A percentile compares a stretch with the other conserved stretches of the same genome.
phyloP scores from a whole-genome alignment of 1,140 invertebrate genomes.

The Sesamia nonagrioides region DNA sequence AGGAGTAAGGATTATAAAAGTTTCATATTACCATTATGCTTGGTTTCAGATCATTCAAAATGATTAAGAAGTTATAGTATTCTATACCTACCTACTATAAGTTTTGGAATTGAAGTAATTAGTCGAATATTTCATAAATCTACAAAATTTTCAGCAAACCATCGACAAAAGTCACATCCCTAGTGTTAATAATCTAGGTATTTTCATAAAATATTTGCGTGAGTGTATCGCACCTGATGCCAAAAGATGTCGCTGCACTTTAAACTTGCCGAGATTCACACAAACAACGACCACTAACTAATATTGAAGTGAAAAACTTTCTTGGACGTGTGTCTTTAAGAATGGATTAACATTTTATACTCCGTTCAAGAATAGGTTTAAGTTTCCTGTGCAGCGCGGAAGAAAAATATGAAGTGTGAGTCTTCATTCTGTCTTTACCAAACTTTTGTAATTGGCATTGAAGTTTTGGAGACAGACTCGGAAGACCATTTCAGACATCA shows the following conservation, averaged over 20 bases:
- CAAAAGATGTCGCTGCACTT: conserved; percentile 77
- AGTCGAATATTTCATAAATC: too few species aligned
- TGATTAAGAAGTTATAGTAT: too few species aligned
- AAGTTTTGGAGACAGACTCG: too few species aligned
- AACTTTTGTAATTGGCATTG: background rate
- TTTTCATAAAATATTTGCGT: conserved; percentile 87
- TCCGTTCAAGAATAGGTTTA: background rate
- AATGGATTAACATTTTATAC: conserved; percentile 32
- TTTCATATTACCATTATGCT: too few species aligned
- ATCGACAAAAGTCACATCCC: conserved; percentile 68
- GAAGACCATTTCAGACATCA: too few species aligned
- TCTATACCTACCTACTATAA: too few species aligned
- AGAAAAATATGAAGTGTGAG: background rate
- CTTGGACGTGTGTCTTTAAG: conserved; percentile 41
- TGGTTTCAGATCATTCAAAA: too few species aligned
- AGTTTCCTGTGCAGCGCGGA: background rate
- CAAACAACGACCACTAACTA: conserved; percentile 74
- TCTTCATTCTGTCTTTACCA: background rate
- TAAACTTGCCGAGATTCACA: conserved; percentile 81
- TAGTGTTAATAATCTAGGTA: conserved; percentile 74
- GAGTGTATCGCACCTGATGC: conserved; percentile 85
- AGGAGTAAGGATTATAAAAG: too few species aligned
- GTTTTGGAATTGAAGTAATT: too few species aligned
- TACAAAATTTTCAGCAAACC: background rate
- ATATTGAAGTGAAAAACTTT: conserved; percentile 67